Evolutionary conservation across 2,888 invertebrate genomes (phyloP).

Genomic region (Chrysomela aeneicollis): DNA sequence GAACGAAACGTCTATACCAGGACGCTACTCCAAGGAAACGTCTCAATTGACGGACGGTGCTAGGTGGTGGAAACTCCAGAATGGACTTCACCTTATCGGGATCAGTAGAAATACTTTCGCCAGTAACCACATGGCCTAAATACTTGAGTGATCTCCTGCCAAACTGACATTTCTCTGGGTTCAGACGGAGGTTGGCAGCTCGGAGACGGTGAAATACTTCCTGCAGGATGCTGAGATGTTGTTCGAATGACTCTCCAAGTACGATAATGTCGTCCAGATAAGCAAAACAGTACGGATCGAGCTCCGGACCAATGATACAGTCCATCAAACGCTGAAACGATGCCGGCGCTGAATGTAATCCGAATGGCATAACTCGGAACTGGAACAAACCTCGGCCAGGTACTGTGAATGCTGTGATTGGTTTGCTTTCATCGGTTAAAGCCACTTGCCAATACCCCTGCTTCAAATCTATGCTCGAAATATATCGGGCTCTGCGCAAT

Average conservation of each 20-base stretch:
- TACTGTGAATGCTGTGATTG: constrained; percentile 47
- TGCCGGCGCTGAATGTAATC: constrained; percentile 40
- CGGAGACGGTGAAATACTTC: constrained; percentile 21
- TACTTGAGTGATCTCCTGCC: constrained; percentile 13
- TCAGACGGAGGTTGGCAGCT: constrained; percentile 19
- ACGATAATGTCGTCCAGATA: constrained; percentile 8
- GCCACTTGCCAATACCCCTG: constrained; percentile 49
- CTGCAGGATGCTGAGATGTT: not conserved
- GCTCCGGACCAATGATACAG: not conserved
- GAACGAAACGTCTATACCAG: constrained; percentile 28
- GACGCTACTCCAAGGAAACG: constrained; percentile 19
- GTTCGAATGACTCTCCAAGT: not conserved
- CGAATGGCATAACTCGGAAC: constrained; percentile 50
- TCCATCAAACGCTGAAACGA: constrained; percentile 9
- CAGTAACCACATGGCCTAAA: constrained; percentile 22
- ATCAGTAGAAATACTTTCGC: constrained; percentile 4
- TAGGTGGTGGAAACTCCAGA: constrained; percentile 5
- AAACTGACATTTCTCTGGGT: constrained; percentile 32
- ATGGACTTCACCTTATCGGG: constrained; percentile 15
- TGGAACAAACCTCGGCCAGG: constrained; percentile 47
- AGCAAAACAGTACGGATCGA: constrained; percentile 1
- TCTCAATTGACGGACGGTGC: constrained; percentile 14
- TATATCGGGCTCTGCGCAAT: constrained; percentile 40
- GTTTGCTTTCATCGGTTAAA: constrained; percentile 28
- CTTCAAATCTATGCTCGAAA: constrained; percentile 31